Evolutionary conservation across 2,888 invertebrate genomes (phyloP), one percentile per base, ranked within the genome.

Genomic region (Ophioninae sp.): DNA sequence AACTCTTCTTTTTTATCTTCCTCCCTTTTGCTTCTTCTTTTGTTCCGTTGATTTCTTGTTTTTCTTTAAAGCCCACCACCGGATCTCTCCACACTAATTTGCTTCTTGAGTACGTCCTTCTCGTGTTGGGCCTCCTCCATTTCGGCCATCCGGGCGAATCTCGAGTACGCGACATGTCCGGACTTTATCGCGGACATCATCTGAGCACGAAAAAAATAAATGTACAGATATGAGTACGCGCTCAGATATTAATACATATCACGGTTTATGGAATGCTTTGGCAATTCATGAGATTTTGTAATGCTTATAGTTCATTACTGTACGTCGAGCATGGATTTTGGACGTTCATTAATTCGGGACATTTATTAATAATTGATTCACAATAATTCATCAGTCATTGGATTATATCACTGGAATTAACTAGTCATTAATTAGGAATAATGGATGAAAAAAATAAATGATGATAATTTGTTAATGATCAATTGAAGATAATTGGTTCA

Each of bases 181-280:
- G 98, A 97, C 93, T 99, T 99, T 88, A 99, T 96, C 9, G 99
- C 99, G 17, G 98, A 98, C 98, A 99, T 99, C 96, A 99, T 97
- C 99, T 99, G 93, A 58, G 89, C 91, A 85, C 90, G 37, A 39
- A 56, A 81, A 68, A n/a, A 37, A 79, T 89, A 88, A 64, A 68
- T 73, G 0, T 61, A 68, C 61, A 79, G 72, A 65, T 65, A 20
- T 59, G 20, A n/a, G 1, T 69, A 20, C 22, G 22, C 20, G 39
- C 30, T 30, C 3, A 17, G 5, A 41, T 22, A n/a, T 56, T 56
- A 51, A 13, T 2, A 44, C 0, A 51, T 6, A 17, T 51, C 51
- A 51, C 13, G 51, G 17, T 17, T 51, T 51, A 10, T 51, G 17
- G 13, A 51, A 51, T 17, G 51, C 13, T 51, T 17, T 17, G 51